Conservation (phyloP, 1,140 invertebrate species). For the Sarcophaga peregrina region DNA sequence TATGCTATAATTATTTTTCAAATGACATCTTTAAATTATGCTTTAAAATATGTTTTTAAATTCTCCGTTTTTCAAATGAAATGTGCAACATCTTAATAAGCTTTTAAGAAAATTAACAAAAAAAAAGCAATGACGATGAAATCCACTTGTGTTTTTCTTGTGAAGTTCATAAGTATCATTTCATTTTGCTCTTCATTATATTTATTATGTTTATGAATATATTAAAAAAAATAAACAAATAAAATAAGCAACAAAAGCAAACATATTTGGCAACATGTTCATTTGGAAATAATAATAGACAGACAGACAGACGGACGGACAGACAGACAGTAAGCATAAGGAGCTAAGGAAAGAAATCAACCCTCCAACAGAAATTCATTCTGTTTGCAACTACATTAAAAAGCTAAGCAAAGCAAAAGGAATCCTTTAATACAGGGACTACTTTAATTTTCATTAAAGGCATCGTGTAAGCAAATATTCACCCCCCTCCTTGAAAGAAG, state of each 20-base stretch:
- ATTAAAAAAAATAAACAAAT: not conserved
- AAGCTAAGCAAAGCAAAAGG: not conserved
- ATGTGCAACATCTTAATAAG: not conserved
- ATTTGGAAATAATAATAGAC: not conserved
- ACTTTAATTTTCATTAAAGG: conserved; percentile 14
- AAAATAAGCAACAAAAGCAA: no score
- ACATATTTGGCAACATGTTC: conserved; percentile 16
- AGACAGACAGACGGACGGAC: not conserved
- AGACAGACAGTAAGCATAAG: not conserved
- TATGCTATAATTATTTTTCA: no score
- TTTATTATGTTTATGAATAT: conserved; percentile 19
- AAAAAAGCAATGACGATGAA: not conserved
- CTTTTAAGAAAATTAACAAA: conserved; percentile 18
- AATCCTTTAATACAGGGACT: not conserved
- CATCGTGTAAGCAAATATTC: not conserved
- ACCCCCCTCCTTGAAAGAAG: not conserved
- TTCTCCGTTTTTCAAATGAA: not conserved
- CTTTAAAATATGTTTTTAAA: not conserved
- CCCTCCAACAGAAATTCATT: not conserved
- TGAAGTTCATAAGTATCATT: not conserved
- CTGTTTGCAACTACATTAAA: not conserved
- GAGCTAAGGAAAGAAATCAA: not conserved
- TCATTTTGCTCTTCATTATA: conserved; percentile 8
- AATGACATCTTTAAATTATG: no score
- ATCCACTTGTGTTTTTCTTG: not conserved